Evolutionary conservation across 2,797 vertebrate species (phyloP).

Genomic region (Hafferia zeledoni): DNA sequence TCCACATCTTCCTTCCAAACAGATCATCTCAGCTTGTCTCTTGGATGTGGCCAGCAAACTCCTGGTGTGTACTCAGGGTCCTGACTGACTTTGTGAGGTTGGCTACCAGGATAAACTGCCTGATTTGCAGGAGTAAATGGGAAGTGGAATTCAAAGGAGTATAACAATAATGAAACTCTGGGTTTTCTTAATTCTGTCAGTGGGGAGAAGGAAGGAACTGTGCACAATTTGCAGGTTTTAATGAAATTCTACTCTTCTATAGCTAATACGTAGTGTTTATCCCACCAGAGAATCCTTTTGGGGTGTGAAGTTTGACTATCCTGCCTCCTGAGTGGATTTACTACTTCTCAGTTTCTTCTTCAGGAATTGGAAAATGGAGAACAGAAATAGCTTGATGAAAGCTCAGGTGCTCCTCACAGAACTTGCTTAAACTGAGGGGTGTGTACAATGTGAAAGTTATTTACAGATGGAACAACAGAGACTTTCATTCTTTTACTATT

Average conservation of each 20-base stretch:
- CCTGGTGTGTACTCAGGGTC: not conserved
- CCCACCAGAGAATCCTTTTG: not conserved
- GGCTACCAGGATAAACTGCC: not conserved
- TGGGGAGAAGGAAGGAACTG: not conserved
- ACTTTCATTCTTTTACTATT: not conserved
- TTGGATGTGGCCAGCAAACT: not conserved
- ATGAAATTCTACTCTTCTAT: not conserved
- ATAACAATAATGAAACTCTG: not conserved
- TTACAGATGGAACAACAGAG: not conserved
- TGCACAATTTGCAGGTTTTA: not conserved
- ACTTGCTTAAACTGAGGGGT: not conserved
- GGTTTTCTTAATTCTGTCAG: not conserved
- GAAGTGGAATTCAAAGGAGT: not conserved
- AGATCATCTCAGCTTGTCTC: not conserved
- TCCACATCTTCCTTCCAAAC: not conserved
- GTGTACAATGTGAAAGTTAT: rapidly evolving
- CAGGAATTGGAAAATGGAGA: not conserved
- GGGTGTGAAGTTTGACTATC: not conserved
- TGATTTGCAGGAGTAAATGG: not conserved
- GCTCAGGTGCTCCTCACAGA: not conserved
- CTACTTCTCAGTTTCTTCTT: not conserved
- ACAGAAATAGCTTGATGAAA: not conserved
- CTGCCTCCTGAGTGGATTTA: not conserved
- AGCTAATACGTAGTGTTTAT: not conserved
- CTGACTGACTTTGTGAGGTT: not conserved